Evolutionary conservation across 1,140 invertebrate genomes (phyloP).

Genomic region (Papilio polytes): DNA sequence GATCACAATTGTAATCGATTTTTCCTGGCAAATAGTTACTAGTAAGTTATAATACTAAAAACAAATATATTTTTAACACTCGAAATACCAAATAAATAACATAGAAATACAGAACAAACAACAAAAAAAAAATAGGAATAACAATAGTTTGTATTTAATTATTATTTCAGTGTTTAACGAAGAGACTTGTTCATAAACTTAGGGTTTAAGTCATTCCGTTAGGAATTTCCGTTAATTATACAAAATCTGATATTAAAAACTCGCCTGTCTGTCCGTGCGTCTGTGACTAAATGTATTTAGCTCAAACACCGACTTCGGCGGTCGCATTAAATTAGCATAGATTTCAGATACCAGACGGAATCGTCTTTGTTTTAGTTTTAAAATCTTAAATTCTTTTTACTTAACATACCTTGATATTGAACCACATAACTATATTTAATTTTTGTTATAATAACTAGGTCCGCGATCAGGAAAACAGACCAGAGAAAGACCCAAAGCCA

Average conservation of each 20-base stretch:
- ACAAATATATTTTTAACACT: too few relatives aligned
- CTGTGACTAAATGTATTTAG: slow-evolving; percentile 15
- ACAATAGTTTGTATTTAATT: too few relatives aligned
- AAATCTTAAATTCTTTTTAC: neutral
- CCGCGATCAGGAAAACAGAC: too few relatives aligned
- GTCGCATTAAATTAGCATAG: slow-evolving; percentile 23
- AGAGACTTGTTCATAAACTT: neutral
- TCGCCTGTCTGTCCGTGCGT: slow-evolving; percentile 7
- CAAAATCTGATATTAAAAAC: slow-evolving; percentile 18
- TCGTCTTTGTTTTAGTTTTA: slow-evolving; percentile 1
- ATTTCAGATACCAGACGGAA: slow-evolving; percentile 1
- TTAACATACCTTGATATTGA: neutral
- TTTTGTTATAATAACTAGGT: neutral
- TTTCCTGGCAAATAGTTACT: too few relatives aligned
- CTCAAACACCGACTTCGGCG: slow-evolving; percentile 9
- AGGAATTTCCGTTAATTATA: slow-evolving; percentile 18
- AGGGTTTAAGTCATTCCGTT: neutral
- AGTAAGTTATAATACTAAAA: too few relatives aligned
- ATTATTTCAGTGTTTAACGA: neutral
- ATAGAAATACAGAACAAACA: too few relatives aligned
- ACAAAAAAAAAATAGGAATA: too few relatives aligned
- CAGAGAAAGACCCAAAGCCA: too few relatives aligned
- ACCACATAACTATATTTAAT: neutral
- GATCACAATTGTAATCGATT: too few relatives aligned
- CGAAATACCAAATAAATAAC: too few relatives aligned